Evolutionary conservation across 64 coral and sea anemone genomes (phyloP).

Genomic region (Hydrozoanthus tunicans): DNA sequence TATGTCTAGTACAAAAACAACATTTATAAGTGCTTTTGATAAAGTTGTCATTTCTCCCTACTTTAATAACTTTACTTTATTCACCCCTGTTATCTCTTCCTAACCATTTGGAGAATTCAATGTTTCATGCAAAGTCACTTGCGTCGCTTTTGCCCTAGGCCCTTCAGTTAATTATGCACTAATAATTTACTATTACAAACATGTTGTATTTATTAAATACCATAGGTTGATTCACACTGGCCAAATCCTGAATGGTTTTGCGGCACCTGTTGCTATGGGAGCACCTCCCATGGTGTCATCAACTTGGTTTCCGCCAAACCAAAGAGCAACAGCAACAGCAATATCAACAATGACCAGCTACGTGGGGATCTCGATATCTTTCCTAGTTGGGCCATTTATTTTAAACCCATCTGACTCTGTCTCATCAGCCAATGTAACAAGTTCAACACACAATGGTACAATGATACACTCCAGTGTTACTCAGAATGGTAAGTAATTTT

Average conservation of each 20-base stretch:
- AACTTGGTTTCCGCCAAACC: constrained; percentile 94
- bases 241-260: constrained; percentile 89
- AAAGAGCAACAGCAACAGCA: constrained; percentile 91
- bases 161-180: neutral
- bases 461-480: neutral
- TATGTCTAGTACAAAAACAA: too few relatives aligned
- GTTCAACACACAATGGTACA: neutral
- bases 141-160: neutral
- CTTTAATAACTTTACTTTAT: too few relatives aligned
- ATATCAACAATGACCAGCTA: constrained; percentile 86
- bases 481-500: constrained; percentile 24
- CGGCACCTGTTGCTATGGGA: constrained; percentile 91
- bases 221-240: constrained; percentile 81
- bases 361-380: constrained; percentile 86
- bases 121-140: too few relatives aligned
- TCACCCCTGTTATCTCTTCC: too few relatives aligned
- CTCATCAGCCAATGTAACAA: neutral
- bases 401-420: constrained; percentile 66
- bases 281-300: constrained; percentile 87
- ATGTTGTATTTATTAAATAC: neutral
- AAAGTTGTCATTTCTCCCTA: too few relatives aligned
- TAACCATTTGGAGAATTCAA: too few relatives aligned
- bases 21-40: too few relatives aligned
- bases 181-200: neutral
- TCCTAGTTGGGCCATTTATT: constrained; percentile 84